Evolutionary conservation across 1,140 invertebrate genomes (phyloP).

Genomic region (Diorhabda sublineata): DNA sequence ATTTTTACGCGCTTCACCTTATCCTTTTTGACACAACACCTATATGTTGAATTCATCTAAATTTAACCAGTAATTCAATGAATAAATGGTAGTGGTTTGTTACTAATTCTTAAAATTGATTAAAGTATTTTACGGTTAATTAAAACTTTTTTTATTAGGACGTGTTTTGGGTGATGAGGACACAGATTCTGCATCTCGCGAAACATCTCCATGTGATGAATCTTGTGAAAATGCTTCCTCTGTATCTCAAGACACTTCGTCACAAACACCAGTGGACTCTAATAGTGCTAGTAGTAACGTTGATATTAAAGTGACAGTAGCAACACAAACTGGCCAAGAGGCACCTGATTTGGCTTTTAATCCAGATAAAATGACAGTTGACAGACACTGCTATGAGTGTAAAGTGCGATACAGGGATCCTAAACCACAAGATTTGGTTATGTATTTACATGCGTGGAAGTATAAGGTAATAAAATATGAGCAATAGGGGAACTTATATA

Average conservation of each 20-base stretch:
- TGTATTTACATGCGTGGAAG: conserved; percentile 93
- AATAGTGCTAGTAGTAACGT: conserved; percentile 28
- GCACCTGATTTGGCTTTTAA: conserved; percentile 64
- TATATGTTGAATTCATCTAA: too few species aligned
- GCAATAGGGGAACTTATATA: too few species aligned
- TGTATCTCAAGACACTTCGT: conserved; percentile 31
- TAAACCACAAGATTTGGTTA: conserved; percentile 82
- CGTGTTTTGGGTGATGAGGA: conserved; percentile 52
- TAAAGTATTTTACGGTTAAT: not conserved
- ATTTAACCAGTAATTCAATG: too few species aligned
- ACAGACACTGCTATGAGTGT: conserved; percentile 89
- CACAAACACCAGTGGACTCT: conserved; percentile 30
- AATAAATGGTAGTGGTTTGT: not conserved
- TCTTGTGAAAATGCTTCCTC: conserved; percentile 40
- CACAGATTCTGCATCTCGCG: conserved; percentile 56
- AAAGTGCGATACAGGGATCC: conserved; percentile 88
- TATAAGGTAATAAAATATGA: conserved; percentile 62
- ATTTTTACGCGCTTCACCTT: too few species aligned
- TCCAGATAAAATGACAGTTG: conserved; percentile 71
- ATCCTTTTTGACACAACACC: too few species aligned
- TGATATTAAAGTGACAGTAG: conserved; percentile 59
- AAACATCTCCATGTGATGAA: conserved; percentile 61
- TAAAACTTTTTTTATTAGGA: conserved; percentile 23
- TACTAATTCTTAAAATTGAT: not conserved
- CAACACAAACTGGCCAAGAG: conserved; percentile 77